Base-by-base conservation (phyloP, 2,888 invertebrate species). In the Eilema sororculum region DNA sequence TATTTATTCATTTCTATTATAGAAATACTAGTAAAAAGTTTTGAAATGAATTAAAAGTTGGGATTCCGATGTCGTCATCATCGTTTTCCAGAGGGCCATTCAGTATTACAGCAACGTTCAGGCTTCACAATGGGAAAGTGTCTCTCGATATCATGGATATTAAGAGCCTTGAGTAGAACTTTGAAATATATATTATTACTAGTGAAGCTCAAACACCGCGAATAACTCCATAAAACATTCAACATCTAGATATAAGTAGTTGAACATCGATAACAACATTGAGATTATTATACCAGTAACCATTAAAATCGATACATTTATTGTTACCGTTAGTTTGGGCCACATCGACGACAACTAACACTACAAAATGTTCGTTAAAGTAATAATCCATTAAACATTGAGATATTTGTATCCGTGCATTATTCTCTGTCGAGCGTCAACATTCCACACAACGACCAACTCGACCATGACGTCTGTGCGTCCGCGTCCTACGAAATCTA, bases 221-320 rank as follows among this genome's bases (percentile, higher is more conserved):
- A 33, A 33, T 20, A 22, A 57, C 30, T 52, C 33, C 33, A 72
- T 67, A 74, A 41, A 74, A 81, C 76, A 78, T 78, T 69, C 58
- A 81, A 84, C 79, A 84, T 63, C 71, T 69, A 83, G 72, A 78
- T 62, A 74, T 64, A 41, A 41, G 58, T 58, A 76, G 76, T 73
- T 78, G 73, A 76, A 85, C 85, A 85, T 79, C 76, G 79, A 84
- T 80, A 66, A 85, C 83, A 80, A 64, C 64, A 64, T 65, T 57
- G 22, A 28, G 37, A 64, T 56, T 68, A 68, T 58, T 68, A 68
- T 37, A 62, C 33, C 30, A 62, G 56, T 63, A 59, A 59, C 62
- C 25, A 66, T 67, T 65, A 66, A 41, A 70, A 64, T 65, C 67
- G 69, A 77, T 74, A 78, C 69, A 72, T 74, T 75, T 20, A 73